phyloP scores from a whole-genome alignment of 2,797 vertebrate genomes.

The Bradypus variegatus region DNA sequence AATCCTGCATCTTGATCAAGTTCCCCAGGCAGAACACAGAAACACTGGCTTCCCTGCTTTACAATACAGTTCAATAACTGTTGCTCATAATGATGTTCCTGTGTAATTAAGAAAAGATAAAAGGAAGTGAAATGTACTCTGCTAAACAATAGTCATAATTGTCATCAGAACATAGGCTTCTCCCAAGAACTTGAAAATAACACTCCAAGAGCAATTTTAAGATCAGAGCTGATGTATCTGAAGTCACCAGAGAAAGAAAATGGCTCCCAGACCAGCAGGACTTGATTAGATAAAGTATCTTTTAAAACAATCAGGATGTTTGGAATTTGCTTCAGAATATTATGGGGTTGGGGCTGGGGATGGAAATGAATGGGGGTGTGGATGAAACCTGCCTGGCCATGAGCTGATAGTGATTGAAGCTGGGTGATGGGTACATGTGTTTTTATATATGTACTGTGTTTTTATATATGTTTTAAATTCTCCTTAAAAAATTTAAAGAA shows the following conservation, averaged over 20 bases:
- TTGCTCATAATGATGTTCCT: neutral
- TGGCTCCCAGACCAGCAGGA: neutral
- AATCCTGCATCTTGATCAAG: neutral
- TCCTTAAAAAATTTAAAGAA: neutral
- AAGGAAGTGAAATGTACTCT: neutral
- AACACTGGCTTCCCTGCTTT: neutral
- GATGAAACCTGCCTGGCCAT: neutral
- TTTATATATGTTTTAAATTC: neutral
- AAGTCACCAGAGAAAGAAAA: neutral
- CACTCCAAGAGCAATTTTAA: neutral
- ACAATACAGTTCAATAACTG: neutral
- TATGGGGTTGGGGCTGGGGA: neutral
- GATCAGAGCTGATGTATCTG: neutral
- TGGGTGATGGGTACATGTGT: too few relatives aligned
- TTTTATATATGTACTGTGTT: neutral
- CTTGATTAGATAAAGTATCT: neutral
- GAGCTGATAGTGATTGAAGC: neutral
- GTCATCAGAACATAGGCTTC: neutral
- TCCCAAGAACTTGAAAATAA: neutral
- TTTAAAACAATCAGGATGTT: neutral
- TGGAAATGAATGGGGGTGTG: neutral
- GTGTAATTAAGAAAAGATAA: neutral
- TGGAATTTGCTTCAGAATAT: neutral
- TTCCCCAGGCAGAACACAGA: neutral
- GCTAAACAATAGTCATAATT: neutral